These are phyloP conservation scores for Caenorhabditis brenneri DNA, from an alignment of 1,140 invertebrate genomes.

Conservation along the genomic window DNA sequence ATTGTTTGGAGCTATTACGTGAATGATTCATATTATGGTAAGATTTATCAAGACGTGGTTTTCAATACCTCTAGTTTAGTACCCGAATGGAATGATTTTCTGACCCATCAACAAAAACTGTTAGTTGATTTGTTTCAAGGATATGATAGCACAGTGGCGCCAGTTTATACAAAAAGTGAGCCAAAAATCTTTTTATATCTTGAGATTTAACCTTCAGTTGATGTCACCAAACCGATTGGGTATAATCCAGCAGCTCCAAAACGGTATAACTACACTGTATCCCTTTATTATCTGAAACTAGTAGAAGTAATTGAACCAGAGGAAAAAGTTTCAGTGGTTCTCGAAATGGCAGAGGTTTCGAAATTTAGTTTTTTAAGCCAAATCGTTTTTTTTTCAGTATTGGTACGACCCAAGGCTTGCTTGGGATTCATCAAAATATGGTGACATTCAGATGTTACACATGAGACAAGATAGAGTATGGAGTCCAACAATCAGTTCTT, in stretches of 20 bases:
- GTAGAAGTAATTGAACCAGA: neutral
- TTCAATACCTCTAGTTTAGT: neutral
- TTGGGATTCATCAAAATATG: neutral
- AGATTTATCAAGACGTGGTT: neutral
- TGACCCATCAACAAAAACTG: neutral
- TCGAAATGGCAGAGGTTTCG: neutral
- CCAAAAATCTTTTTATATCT: neutral
- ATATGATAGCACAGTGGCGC: neutral
- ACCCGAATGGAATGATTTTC: neutral
- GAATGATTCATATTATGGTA: neutral
- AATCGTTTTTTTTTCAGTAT: neutral
- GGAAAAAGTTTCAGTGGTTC: neutral
- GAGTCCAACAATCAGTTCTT: neutral
- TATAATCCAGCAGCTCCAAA: neutral
- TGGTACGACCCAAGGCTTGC: neutral
- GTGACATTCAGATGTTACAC: neutral
- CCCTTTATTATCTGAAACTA: neutral
- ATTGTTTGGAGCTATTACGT: neutral
- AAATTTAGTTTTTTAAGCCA: neutral
- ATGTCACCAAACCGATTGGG: neutral
- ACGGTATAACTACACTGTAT: neutral
- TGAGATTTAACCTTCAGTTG: neutral
- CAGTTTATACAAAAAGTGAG: neutral
- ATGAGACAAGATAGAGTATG: neutral
- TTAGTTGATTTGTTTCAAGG: neutral